Base-by-base conservation (phyloP, 2,797 vertebrate species). In the Sebastes oblongus region DNA sequence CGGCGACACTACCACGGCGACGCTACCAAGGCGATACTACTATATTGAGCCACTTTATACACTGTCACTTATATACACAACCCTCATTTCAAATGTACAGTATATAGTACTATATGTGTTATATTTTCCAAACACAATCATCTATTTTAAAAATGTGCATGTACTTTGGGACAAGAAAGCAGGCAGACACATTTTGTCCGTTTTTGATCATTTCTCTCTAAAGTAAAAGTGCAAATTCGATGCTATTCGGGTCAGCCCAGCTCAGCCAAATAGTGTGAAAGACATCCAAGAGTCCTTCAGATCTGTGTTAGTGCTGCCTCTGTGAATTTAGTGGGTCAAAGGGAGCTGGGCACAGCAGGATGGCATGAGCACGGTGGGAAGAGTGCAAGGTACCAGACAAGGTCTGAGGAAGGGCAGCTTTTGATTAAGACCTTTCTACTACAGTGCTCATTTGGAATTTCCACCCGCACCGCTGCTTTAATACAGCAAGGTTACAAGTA, bases 251-350 rank as follows among this genome's bases (percentile, higher is more conserved):
- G 56, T 67, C 76, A 83, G 69, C 54, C 66, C 70, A 74, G 42
- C 30, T 8, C 69, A 75, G 75, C 46, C 75, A 85, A 82, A 88
- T 30, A 87, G 65, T 75, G 81, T 78, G 77, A 91, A 91, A 93
- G 89, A 86, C 88, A 89, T 88, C 80, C 69, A 77, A 68, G 84
- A 90, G 89, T 89, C 90, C 89, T 94, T 92, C 85, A 91, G 64
- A 89, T 91, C 77, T 78, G 85, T 59, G 77, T 88, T 90, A 83
- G 86, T 92, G 90, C 89, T 89, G 89, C 86, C 85, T 92, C 90
- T 77, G 83, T 87, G 77, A 92, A 88, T 94, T 91, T 80, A 84
- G 86, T 81, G 89, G 92, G 92, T 92, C 91, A 92, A 93, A 88
- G 92, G 84, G 89, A 94, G 91, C 74, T 55, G 78, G 84, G 83